Base-by-base conservation (phyloP, 2,113 vertebrate species). In the Lepisosteus osseus region DNA sequence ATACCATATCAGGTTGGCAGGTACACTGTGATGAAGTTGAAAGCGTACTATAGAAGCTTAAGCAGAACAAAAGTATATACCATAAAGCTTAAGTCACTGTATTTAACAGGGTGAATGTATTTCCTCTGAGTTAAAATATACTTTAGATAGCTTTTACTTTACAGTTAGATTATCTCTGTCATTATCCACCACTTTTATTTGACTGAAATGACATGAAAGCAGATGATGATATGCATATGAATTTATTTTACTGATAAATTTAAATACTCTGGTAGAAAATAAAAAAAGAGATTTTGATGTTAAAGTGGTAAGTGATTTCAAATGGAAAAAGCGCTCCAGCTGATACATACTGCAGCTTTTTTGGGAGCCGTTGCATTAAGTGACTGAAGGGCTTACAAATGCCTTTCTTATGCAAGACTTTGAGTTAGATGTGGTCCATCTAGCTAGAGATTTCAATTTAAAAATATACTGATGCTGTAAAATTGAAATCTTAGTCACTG, bases 201-300 rank as follows among this genome's bases (percentile, higher is more conserved):
- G 68, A 76, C 56, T 76, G 79, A 89, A 80, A 67, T 72, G 71
- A 82, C 81, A 81, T 84, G 79, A 83, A 81, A 85, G 83, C 82
- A 82, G 72, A 87, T 88, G 87, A 78, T 80, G 84, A 79, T 87
- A 84, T 85, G 86, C 83, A 88, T 82, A 90, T 86, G 83, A 90
- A 87, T 80, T 71, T 80, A 86, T 84, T 89, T 82, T 86, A 80
- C 77, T 88, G 87, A 92, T 87, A 84, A 90, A 89, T 86, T 75
- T 71, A 85, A 89, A 88, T 78, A 87, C 79, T 80, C 77, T 79
- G 73, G 79, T 85, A 82, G 84, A 82, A 85, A 75, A 77, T 57
- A 6, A 71, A 80, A 82, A 51, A 65, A 71, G 80, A 86, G 86
- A 85, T 81, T 51, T 79, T 80, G 74, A 75, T 83, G 74, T 76